Base-by-base conservation (phyloP, 2,888 invertebrate species). In the Clepsis dumicolana region DNA sequence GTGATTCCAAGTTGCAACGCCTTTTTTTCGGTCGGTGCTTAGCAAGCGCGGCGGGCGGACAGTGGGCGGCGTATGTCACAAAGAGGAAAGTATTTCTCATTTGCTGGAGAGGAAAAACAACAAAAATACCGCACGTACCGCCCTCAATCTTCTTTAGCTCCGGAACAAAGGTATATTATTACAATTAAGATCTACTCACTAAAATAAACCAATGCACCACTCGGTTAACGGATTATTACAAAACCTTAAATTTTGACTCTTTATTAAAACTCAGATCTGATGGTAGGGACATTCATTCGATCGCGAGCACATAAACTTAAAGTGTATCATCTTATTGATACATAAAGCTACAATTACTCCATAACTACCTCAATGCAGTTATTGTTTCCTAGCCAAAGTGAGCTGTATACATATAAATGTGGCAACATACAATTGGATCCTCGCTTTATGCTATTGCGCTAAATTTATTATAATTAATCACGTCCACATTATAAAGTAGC, bases 61-160 rank as follows among this genome's bases (percentile, higher is more conserved):
- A 78, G 81, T 80, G 80, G 79, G 82, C 83, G 83, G 87, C 85
- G 86, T 86, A 80, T 89, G 87, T 88, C 89, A 86, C 87, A 89
- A 84, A 88, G 86, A 84, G 86, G 83, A 86, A 90, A 89, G 86
- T 88, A 89, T 89, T 90, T 90, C 86, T 88, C 90, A 88, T 90
- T 89, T 87, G 82, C 77, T 80, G 77, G 75, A 77, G 80, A 83
- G 80, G 81, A 82, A 82, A 87, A 88, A 88, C 86, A 87, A 85
- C 82, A 82, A 86, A 81, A 85, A 86, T 80, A 78, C 81, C 80
- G 76, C 84, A 83, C 84, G 85, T 82, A 79, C 85, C 85, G 76
- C 80, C 84, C 85, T 83, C 86, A 85, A 89, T 89, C 88, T 88
- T 84, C 84, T 86, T 84, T 86, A 81, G 84, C 82, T 80, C 78